These are phyloP conservation scores for Eurytemora carolleeae DNA, from an alignment of 1,140 invertebrate species.

Conservation along the genomic window DNA sequence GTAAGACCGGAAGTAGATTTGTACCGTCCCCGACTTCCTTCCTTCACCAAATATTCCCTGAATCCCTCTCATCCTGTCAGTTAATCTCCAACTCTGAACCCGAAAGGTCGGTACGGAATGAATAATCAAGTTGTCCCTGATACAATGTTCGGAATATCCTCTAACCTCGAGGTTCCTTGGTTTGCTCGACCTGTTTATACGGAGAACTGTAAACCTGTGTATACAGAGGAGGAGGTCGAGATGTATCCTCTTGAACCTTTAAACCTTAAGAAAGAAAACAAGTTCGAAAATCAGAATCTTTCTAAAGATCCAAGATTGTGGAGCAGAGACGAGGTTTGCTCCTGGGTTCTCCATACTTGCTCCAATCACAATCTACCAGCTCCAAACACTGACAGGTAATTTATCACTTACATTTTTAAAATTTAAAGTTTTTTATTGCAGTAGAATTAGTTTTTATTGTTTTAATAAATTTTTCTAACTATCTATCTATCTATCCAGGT, in stretches of 20 bases:
- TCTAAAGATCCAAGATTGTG: conserved; percentile 23
- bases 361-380: not conserved
- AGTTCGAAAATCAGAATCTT: conserved; percentile 23
- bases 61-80: too few relatives aligned
- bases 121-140: too few relatives aligned
- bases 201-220: not conserved
- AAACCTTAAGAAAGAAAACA: not conserved
- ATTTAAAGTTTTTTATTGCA: too few relatives aligned
- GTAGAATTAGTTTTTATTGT: too few relatives aligned
- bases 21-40: too few relatives aligned
- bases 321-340: not conserved
- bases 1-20: too few relatives aligned
- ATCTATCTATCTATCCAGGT: conserved; percentile 37
- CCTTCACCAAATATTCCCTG: too few relatives aligned
- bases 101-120: too few relatives aligned
- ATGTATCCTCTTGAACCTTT: not conserved
- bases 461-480: too few relatives aligned
- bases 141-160: too few relatives aligned
- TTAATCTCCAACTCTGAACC: too few relatives aligned
- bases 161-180: conserved; percentile 9
- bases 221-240: not conserved
- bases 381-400: not conserved
- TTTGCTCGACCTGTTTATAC: not conserved
- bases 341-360: not conserved
- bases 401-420: too few relatives aligned